Evolutionary conservation across 1,140 invertebrate genomes (phyloP), one percentile per base, ranked within the genome.

Genomic region (Zaprionus ornatus): DNA sequence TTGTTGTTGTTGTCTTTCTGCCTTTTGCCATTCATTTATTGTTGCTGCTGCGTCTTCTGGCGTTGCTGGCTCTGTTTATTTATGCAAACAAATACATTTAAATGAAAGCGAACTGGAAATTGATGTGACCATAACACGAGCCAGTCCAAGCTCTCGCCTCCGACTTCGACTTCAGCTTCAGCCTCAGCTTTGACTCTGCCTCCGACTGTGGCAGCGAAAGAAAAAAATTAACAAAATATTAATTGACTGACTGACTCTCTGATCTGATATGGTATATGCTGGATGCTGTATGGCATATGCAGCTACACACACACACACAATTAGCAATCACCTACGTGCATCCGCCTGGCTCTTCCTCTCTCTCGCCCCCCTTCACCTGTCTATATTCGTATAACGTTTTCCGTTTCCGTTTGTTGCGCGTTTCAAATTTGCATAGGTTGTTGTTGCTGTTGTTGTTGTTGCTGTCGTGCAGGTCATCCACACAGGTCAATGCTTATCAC

Each of bases 31-130:
- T 62, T 32, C 54, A 48, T 57, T 65, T 15, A 42, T 42, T 52
- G 25, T 50, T 50, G 69, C 23, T 55, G 29, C 60, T 25, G 40
- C 55, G 21, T 74, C 25, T 63, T 4, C 15, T n/a, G 12, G 37
- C 15, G 12, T 40, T 19, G n/a, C 19, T 50, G 9, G 7, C 45
- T 50, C 19, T 50, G 59, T 73, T 84, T 84, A 84, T 84, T 84
- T 84, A 84, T 84, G 82, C 81, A 84, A 85, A 80, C 82, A 85
- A 85, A 84, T 86, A 74, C 67, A 63, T 76, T 79, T 82, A 83
- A 85, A 75, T 85, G 59, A 75, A 75, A 64, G 61, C 67, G 17
- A 65, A 62, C 70, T 69, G 77, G 54, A 77, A 69, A 74, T 66
- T 67, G 63, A 67, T 73, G 69, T 68, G 77, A 79, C 74, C 69